Percentiles rank a stretch among this genome's conserved stretches.
Evolutionary conservation across 2,113 vertebrate genomes (phyloP).

Genomic region (Coryphaenoides rupestris): DNA sequence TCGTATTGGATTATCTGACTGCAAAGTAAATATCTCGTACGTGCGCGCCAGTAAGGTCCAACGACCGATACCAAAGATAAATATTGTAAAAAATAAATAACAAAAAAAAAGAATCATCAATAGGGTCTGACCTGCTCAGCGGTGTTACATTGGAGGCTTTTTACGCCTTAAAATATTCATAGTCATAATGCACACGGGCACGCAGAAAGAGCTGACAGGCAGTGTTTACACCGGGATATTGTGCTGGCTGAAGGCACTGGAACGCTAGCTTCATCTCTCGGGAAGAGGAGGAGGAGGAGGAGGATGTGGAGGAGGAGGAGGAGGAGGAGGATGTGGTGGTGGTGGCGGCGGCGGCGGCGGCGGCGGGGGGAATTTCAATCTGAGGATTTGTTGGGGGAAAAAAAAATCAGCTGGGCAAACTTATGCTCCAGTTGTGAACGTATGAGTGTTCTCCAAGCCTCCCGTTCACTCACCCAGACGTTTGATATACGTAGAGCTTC

Average conservation of each 20-base stretch:
- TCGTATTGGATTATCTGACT: conserved; percentile 8
- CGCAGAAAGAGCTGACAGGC: conserved; percentile 57
- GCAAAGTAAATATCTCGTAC: neutral
- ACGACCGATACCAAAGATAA: too few species aligned
- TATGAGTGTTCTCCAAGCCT: conserved; percentile 34
- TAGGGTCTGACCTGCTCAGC: conserved; percentile 13
- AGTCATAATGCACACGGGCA: conserved; percentile 48
- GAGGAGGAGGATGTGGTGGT: conserved; percentile 23
- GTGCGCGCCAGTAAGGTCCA: too few species aligned
- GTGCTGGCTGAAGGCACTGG: conserved; percentile 26
- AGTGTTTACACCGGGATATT: conserved; percentile 54
- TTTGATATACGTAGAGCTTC: too few species aligned
- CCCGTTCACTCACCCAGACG: conserved; percentile 17
- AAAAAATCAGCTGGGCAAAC: conserved; percentile 51
- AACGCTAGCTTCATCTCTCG: conserved; percentile 34
- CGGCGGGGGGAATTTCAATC: conserved; percentile 41
- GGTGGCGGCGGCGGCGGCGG: too few species aligned
- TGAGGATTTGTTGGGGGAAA: conserved; percentile 58
- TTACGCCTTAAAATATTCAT: conserved; percentile 52
- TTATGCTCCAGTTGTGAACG: conserved; percentile 52
- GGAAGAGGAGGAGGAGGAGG: conserved; percentile 26
- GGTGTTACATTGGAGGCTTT: conserved; percentile 11
- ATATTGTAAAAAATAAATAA: too few species aligned
- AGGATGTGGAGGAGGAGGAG: conserved; percentile 22
- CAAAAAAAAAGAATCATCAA: neutral